Conservation (phyloP, 2,113 vertebrate genomes). For the Stigmatopora nigra region DNA sequence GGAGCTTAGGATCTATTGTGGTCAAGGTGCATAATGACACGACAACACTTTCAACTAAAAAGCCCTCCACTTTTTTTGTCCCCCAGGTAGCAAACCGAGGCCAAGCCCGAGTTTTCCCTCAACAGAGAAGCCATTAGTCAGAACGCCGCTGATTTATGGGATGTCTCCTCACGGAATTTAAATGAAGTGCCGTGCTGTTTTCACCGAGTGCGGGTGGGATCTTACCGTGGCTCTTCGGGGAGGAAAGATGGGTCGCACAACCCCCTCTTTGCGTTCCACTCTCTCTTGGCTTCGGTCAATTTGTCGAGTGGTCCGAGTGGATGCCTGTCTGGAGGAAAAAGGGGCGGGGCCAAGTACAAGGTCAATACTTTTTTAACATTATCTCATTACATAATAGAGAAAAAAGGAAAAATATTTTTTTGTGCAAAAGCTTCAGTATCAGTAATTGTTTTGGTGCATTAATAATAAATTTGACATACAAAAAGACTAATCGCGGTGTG, state of each 20-base stretch:
- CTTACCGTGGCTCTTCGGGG: conserved; percentile 45
- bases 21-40: conserved; percentile 35
- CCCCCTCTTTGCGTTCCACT: conserved; percentile 51
- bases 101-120: conserved; percentile 59
- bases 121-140: conserved; percentile 76
- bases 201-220: conserved; percentile 14
- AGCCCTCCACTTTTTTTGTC: conserved; percentile 51
- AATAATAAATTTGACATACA: conserved; percentile 41
- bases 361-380: conserved; percentile 13
- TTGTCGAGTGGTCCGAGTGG: conserved; percentile 51
- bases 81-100: conserved; percentile 61
- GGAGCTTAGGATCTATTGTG: conserved; percentile 53
- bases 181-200: conserved; percentile 68
- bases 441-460: conserved; percentile 21
- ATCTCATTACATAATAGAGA: background rate
- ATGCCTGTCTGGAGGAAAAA: conserved; percentile 19
- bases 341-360: conserved; percentile 43
- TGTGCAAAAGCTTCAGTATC: conserved; percentile 21
- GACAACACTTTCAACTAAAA: conserved; percentile 16
- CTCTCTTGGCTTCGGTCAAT: conserved; percentile 44
- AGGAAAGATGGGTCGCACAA: conserved; percentile 22
- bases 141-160: conserved; percentile 76
- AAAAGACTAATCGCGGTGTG: conserved; percentile 35
- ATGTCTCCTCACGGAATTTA: conserved; percentile 73
- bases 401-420: background rate